phyloP scores from a whole-genome alignment of 2,797 vertebrate genomes.

The Clarias laeviceps region DNA sequence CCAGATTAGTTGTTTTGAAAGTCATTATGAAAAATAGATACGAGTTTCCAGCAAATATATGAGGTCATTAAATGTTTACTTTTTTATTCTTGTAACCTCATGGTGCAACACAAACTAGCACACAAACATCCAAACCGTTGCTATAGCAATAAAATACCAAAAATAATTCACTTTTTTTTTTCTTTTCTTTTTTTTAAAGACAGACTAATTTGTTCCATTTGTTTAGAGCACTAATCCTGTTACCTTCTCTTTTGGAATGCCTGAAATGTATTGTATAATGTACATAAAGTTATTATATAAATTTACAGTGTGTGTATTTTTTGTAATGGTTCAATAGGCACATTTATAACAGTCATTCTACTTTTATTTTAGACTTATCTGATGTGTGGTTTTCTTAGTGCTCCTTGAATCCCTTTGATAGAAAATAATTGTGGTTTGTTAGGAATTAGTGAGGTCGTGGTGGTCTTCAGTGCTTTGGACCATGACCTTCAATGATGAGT shows the following conservation, averaged over 20 bases:
- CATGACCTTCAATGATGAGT: background rate
- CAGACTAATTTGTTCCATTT: slow-evolving; percentile 57
- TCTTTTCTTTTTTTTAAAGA: slow-evolving; percentile 66
- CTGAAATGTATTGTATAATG: slow-evolving; percentile 79
- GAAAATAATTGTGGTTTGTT: background rate
- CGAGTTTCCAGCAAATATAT: slow-evolving; percentile 18
- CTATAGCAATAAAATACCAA: slow-evolving; percentile 90
- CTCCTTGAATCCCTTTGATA: background rate
- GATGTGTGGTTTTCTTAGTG: background rate
- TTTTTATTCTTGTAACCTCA: slow-evolving; percentile 29
- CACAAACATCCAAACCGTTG: slow-evolving; percentile 63
- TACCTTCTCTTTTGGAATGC: slow-evolving; percentile 65
- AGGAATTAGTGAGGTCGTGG: background rate
- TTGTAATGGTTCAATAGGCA: background rate
- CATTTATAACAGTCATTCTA: background rate
- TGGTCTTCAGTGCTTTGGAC: background rate
- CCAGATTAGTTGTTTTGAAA: slow-evolving; percentile 29
- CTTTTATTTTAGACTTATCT: background rate
- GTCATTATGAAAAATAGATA: slow-evolving; percentile 11
- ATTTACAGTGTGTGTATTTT: slow-evolving; percentile 54
- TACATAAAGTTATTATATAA: slow-evolving; percentile 84
- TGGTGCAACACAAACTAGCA: slow-evolving; percentile 38
- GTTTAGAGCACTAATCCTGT: slow-evolving; percentile 53
- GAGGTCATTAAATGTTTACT: slow-evolving; percentile 32
- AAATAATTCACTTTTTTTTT: slow-evolving; percentile 46